Conservation (phyloP, 2,888 invertebrate genomes). For the Euzophera pinguis region DNA sequence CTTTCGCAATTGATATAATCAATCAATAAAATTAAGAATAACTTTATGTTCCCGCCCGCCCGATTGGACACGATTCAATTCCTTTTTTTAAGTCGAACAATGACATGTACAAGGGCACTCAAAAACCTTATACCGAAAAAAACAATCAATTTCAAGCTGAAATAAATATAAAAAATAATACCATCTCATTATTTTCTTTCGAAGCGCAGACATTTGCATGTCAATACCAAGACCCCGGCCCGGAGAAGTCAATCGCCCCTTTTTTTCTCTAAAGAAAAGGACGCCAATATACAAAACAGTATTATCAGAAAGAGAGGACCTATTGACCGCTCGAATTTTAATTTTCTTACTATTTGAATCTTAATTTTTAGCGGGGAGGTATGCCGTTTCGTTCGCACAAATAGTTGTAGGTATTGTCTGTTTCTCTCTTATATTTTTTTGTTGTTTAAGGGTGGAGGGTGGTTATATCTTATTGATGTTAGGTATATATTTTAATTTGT, state of each 20-base stretch:
- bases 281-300: constrained; percentile 20
- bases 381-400: constrained; percentile 42
- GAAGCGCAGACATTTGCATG: constrained; percentile 51
- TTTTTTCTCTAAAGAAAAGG: constrained; percentile 47
- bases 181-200: constrained; percentile 5
- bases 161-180: not conserved
- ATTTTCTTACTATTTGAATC: constrained; percentile 80
- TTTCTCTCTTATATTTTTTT: constrained; percentile 54
- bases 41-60: too few relatives aligned
- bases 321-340: constrained; percentile 76
- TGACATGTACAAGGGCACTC: too few relatives aligned
- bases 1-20: too few relatives aligned
- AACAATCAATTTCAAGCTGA: too few relatives aligned
- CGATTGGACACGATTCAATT: too few relatives aligned
- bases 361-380: constrained; percentile 74
- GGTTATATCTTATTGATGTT: constrained; percentile 34
- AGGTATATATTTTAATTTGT: constrained; percentile 40
- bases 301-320: constrained; percentile 39
- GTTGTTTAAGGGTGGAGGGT: constrained; percentile 30
- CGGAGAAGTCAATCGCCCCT: constrained; percentile 59
- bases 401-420: constrained; percentile 24
- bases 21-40: too few relatives aligned
- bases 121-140: too few relatives aligned
- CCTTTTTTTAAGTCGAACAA: too few relatives aligned
- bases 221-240: constrained; percentile 46